Percentiles rank a stretch among this genome's conserved stretches.
phyloP scores from a whole-genome alignment of 2,797 vertebrate genomes.

The Poecilia gillii region DNA sequence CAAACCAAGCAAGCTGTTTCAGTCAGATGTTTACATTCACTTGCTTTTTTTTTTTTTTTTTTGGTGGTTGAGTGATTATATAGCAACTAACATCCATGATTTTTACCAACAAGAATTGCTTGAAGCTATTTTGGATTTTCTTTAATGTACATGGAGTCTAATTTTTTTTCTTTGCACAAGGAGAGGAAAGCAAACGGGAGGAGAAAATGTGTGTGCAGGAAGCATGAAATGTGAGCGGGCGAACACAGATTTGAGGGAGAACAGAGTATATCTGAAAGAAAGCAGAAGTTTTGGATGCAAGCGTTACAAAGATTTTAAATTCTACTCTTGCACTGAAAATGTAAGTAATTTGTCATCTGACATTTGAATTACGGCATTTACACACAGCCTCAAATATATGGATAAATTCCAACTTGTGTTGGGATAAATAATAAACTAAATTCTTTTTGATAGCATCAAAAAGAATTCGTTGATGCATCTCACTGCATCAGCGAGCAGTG shows the following conservation, averaged over 20 bases:
- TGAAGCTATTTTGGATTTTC: background rate
- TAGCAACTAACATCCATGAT: background rate
- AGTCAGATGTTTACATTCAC: background rate
- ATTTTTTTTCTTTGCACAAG: background rate
- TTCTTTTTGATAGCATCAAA: background rate
- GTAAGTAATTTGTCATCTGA: background rate
- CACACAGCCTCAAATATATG: background rate
- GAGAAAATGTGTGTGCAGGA: background rate
- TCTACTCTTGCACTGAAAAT: background rate
- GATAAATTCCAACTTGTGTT: background rate
- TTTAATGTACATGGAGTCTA: background rate
- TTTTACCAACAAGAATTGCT: background rate
- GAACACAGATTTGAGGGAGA: background rate
- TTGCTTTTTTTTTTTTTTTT: background rate
- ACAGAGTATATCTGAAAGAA: background rate
- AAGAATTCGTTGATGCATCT: too few relatives aligned
- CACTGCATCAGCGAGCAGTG: background rate
- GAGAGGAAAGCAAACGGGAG: background rate
- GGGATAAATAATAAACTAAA: background rate
- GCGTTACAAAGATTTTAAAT: background rate
- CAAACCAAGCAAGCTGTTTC: background rate
- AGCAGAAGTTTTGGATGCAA: background rate
- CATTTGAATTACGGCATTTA: background rate
- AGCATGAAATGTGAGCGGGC: background rate
- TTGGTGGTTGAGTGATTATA: background rate